Evolutionary conservation across 2,797 vertebrate genomes (phyloP), one percentile per base, ranked within the genome.

Genomic region (Poecilia gillii): DNA sequence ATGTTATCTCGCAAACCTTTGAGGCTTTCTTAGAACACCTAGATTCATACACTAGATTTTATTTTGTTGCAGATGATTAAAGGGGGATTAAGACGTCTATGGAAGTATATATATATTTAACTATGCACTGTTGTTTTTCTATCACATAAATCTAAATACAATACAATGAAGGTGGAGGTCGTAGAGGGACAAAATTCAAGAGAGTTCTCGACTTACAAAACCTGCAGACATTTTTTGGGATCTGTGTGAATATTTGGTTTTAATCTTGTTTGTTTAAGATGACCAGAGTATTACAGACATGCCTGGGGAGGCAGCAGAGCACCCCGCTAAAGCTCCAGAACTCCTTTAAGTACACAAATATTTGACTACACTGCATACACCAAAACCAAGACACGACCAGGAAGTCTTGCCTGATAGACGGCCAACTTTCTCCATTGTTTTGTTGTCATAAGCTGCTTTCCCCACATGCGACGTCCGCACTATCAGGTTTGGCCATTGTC

Each of bases 351-450:
- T 49, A 47, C 45, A 55, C 47, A 62, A 43, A 23, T 57, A 20
- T 11, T 28, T 71, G 59, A 62, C 7, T 77, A 39, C 43, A 36
- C 74, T 25, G 20, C 6, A 4, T 39, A 57, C 12, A 73, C 25
- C 72, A 7, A 81, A 74, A 51, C 2, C 45, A 6, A 45, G 45
- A 45, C 49, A 72, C 64, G 20, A 71, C 83, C 47, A 57, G 39
- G 13, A 45, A 16, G 47, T 75, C 55, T 74, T 59, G 20, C 43
- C 31, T 51, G 55, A 70, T 66, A 33, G 55, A 71, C 55, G 49
- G 51, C 74, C 25, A 14, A 39, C 39, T 80, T 83, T 64, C 28
- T 49, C 46, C 68, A 66, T 88, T 80, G 82, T 53, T 83, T 74
- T 46, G 33, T 53, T 25, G 43, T 72, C 47, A 80, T 64, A 47